Conservation (phyloP, 2,797 vertebrate species). For the Coranthus polyacanthus region DNA sequence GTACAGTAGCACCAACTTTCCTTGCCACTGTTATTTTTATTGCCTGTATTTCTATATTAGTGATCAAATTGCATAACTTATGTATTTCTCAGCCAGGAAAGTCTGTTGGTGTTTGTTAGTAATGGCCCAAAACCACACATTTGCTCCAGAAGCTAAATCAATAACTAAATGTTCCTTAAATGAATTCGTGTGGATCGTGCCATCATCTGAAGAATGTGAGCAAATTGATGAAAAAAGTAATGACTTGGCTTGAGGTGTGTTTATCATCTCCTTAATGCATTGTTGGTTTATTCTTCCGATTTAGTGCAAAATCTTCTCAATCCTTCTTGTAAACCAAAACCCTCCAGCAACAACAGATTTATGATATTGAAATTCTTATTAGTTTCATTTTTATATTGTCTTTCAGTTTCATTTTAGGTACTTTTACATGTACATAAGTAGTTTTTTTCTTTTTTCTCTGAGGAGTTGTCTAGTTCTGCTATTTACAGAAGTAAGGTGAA, state of each 20-base stretch:
- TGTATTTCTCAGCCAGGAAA: conserved; percentile 15
- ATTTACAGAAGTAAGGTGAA: too few relatives aligned
- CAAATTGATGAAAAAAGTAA: not conserved
- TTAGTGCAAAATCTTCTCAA: too few relatives aligned
- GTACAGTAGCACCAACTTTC: conserved; percentile 10
- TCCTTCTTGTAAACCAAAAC: too few relatives aligned
- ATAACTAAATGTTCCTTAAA: not conserved
- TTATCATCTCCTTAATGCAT: not conserved
- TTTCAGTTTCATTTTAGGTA: too few relatives aligned
- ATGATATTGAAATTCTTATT: too few relatives aligned
- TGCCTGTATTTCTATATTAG: conserved; percentile 22
- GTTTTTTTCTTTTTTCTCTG: too few relatives aligned
- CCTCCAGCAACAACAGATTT: too few relatives aligned
- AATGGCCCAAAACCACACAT: conserved; percentile 3
- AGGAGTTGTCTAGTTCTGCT: too few relatives aligned
- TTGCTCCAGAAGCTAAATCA: not conserved
- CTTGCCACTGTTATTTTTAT: conserved; percentile 19
- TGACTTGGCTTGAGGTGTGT: too few relatives aligned
- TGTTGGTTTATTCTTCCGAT: not conserved
- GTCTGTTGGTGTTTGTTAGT: conserved; percentile 7
- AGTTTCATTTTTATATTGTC: too few relatives aligned
- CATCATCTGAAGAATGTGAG: not conserved
- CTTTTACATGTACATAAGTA: too few relatives aligned
- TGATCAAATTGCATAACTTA: conserved; percentile 6
- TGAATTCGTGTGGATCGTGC: not conserved